Percentiles rank a stretch among this genome's conserved stretches.
Conservation (phyloP, 2,113 vertebrate genomes). For the Pagrus major region DNA sequence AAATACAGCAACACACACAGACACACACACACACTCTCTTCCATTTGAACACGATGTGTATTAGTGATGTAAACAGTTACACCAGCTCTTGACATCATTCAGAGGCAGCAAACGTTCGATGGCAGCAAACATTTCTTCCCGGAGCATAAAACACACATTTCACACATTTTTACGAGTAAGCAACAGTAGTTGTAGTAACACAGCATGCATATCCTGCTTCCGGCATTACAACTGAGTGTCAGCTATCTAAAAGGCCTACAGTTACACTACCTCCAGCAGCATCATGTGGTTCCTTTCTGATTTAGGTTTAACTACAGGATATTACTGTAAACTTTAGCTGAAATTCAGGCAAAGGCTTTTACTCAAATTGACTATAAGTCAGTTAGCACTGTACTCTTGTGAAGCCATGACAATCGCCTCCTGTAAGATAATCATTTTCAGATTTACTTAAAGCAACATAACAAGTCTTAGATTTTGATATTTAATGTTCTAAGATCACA, state of each 20-base stretch:
- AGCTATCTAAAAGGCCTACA: slow-evolving; percentile 13
- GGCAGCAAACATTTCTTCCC: slow-evolving; percentile 51
- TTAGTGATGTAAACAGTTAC: slow-evolving; percentile 77
- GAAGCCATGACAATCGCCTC: background rate
- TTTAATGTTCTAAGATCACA: no score
- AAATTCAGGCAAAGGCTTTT: background rate
- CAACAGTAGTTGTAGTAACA: slow-evolving; percentile 35
- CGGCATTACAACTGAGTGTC: slow-evolving; percentile 19
- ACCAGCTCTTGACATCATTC: slow-evolving; percentile 63
- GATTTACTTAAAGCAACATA: background rate
- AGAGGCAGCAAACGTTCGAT: slow-evolving; percentile 67
- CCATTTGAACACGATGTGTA: slow-evolving; percentile 59
- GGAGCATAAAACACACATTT: slow-evolving; percentile 46
- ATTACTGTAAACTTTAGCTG: background rate
- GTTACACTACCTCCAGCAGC: background rate
- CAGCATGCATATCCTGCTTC: slow-evolving; percentile 50
- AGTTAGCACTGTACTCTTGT: background rate
- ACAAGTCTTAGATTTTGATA: background rate
- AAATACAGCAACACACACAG: slow-evolving; percentile 13
- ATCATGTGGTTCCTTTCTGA: background rate
- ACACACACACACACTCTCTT: slow-evolving; percentile 34
- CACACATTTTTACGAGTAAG: slow-evolving; percentile 46
- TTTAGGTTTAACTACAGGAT: background rate
- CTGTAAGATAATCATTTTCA: background rate
- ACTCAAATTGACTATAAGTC: background rate